Conservation (phyloP, 2,888 invertebrate genomes). For the Margaritifera margaritifera region DNA sequence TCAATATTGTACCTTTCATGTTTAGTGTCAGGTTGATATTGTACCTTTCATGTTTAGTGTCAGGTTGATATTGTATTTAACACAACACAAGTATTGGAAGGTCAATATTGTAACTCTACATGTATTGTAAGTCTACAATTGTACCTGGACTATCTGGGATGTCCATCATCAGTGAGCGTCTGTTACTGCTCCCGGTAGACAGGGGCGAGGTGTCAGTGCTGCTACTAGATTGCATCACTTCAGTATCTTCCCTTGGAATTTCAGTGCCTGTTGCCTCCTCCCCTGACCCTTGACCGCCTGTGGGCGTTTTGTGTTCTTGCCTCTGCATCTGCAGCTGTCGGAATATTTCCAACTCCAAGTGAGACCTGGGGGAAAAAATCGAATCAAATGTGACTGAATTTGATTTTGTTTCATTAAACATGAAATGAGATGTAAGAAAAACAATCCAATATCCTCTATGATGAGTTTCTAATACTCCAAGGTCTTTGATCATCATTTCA, state of each 20-base stretch:
- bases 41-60: no score
- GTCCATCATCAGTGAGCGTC: not conserved
- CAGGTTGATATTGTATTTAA: no score
- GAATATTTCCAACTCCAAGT: constrained; percentile 69
- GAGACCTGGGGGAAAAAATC: constrained; percentile 46
- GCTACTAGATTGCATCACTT: not conserved
- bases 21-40: no score
- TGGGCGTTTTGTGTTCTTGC: constrained; percentile 40
- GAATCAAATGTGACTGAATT: not conserved
- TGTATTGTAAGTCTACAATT: no score
- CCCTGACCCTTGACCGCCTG: constrained; percentile 1
- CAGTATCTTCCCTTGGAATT: constrained; percentile 1
- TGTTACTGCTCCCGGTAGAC: no score
- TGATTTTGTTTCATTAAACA: not conserved
- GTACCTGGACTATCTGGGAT: constrained; percentile 23
- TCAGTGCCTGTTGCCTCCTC: constrained; percentile 16
- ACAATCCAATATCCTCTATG: not conserved
- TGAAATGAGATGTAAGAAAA: not conserved
- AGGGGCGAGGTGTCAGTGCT: no score
- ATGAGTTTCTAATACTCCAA: not conserved
- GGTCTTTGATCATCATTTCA: not conserved
- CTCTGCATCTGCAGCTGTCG: constrained; percentile 68
- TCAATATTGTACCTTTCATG: no score
- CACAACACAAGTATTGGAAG: no score
- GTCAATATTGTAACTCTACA: no score